Conservation (phyloP, 2,113 vertebrate species). For the Mesocricetus auratus region DNA sequence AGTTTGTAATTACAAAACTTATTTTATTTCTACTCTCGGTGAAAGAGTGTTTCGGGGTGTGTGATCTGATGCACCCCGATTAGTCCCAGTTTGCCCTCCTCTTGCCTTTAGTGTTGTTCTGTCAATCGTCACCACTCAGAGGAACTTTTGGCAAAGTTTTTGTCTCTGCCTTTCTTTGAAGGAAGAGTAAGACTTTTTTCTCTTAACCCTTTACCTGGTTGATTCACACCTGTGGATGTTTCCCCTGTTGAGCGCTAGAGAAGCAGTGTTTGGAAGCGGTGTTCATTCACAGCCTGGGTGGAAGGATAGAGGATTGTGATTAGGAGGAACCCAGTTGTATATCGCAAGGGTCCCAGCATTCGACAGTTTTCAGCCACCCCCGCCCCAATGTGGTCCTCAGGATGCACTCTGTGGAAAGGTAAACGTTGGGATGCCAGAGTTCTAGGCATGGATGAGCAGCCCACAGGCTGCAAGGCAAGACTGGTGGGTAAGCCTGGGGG, state of each 20-base stretch:
- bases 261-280: not conserved
- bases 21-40: not conserved
- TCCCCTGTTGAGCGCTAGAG: not conserved
- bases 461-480: not conserved
- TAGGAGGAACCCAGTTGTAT: not conserved
- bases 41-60: not conserved
- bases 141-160: conserved; percentile 44
- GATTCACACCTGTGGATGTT: conserved; percentile 66
- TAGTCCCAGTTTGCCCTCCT: not conserved
- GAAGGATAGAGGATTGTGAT: not conserved
- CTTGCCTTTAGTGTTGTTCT: not conserved
- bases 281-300: not conserved
- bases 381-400: not conserved
- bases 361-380: not conserved
- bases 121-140: not conserved
- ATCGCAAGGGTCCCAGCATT: not conserved
- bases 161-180: not conserved
- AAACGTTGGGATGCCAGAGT: not conserved
- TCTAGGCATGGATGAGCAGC: not conserved
- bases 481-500: not conserved
- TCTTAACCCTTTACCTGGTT: not conserved
- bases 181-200: not conserved
- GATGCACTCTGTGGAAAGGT: not conserved
- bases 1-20: not conserved
- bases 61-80: not conserved